Evolutionary conservation across 1,140 invertebrate species (phyloP).

Genomic region (Lanistes nyassanus): DNA sequence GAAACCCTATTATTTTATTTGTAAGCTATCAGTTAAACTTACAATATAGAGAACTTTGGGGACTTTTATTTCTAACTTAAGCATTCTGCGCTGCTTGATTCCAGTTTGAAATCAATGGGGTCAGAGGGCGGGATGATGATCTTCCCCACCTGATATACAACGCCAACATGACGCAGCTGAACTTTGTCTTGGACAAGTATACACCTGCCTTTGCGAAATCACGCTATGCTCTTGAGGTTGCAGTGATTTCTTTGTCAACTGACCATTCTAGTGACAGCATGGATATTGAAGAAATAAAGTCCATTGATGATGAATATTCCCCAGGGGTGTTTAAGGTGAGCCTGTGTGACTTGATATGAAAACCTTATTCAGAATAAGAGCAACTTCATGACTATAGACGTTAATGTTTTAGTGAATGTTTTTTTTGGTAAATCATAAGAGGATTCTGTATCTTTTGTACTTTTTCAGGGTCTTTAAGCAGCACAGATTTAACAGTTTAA

Average conservation of each 20-base stretch:
- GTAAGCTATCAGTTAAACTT: too few relatives aligned
- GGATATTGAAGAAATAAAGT: constrained; percentile 69
- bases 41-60: too few relatives aligned
- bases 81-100: constrained; percentile 6
- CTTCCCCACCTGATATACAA: constrained; percentile 75
- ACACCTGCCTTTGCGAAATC: constrained; percentile 70
- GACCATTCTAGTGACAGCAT: constrained; percentile 37
- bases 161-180: constrained; percentile 73
- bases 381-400: too few relatives aligned
- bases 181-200: constrained; percentile 72
- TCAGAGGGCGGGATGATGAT: constrained; percentile 35
- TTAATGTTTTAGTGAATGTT: neutral
- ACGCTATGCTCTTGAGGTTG: constrained; percentile 73
- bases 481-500: too few relatives aligned
- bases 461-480: too few relatives aligned
- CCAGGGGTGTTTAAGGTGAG: constrained; percentile 78
- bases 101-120: constrained; percentile 48
- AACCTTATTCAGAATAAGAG: too few relatives aligned
- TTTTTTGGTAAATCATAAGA: too few relatives aligned
- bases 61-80: neutral
- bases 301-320: constrained; percentile 78
- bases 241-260: constrained; percentile 68
- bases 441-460: too few relatives aligned
- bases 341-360: too few relatives aligned
- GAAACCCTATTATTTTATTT: neutral